phyloP scores from a whole-genome alignment of 2,888 invertebrate species.

The Eupelmus urozonus region DNA sequence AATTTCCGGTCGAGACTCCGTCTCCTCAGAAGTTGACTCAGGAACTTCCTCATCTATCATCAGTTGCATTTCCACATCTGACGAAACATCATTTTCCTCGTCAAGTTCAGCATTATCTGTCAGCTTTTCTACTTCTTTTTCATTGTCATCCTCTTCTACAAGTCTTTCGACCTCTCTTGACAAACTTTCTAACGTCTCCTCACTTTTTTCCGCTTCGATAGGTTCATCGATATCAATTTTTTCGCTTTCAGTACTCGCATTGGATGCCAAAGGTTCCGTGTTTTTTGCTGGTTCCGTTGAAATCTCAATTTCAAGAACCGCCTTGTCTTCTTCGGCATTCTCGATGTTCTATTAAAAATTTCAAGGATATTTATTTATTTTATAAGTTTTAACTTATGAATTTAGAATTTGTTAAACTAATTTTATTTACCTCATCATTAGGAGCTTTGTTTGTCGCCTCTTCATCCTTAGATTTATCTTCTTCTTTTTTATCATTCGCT shows the following conservation, averaged over 20 bases:
- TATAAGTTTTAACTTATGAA: not conserved
- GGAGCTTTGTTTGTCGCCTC: slow-evolving; percentile 15
- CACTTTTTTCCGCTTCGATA: slow-evolving; percentile 21
- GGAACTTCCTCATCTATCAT: slow-evolving; percentile 52
- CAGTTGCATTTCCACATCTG: slow-evolving; percentile 51
- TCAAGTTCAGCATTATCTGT: slow-evolving; percentile 31
- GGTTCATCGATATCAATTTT: slow-evolving; percentile 25
- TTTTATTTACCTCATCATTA: slow-evolving; percentile 23
- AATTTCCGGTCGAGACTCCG: slow-evolving; percentile 12
- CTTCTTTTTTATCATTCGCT: slow-evolving; percentile 24
- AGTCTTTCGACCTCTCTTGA: slow-evolving; percentile 72
- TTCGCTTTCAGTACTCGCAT: slow-evolving; percentile 33
- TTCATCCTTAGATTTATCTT: slow-evolving; percentile 23
- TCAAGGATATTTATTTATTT: not conserved
- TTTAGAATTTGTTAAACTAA: not conserved
- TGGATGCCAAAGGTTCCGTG: not conserved
- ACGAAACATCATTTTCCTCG: slow-evolving; percentile 38
- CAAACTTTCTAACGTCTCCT: slow-evolving; percentile 73
- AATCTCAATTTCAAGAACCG: slow-evolving; percentile 15
- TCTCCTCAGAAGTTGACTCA: slow-evolving; percentile 6
- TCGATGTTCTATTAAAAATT: slow-evolving; percentile 7
- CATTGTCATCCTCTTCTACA: slow-evolving; percentile 63
- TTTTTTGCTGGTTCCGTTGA: not conserved
- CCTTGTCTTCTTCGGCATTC: slow-evolving; percentile 8
- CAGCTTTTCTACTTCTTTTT: not conserved